phyloP scores from a whole-genome alignment of 2,888 invertebrate genomes.

The Sphecodes monilicornis region DNA sequence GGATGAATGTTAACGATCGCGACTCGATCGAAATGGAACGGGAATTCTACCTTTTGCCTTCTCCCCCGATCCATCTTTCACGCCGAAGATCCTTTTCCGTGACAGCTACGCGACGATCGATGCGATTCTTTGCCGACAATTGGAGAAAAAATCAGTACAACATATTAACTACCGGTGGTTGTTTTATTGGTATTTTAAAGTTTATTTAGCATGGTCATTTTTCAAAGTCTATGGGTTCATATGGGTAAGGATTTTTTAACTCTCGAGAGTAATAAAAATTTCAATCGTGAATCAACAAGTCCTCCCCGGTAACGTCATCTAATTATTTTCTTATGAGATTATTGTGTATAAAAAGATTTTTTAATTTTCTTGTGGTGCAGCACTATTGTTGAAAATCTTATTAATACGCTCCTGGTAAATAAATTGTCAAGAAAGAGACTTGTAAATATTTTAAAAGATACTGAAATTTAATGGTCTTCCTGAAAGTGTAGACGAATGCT shows the following conservation, averaged over 20 bases:
- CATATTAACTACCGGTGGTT: background rate
- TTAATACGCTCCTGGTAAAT: too few relatives aligned
- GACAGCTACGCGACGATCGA: background rate
- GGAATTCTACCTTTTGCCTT: background rate
- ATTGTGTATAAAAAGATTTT: too few relatives aligned
- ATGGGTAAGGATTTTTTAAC: too few relatives aligned
- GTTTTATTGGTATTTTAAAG: too few relatives aligned
- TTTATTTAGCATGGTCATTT: too few relatives aligned
- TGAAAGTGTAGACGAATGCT: background rate
- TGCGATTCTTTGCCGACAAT: background rate
- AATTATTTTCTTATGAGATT: background rate
- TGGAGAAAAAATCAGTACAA: background rate
- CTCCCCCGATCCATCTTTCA: background rate
- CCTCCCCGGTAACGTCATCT: background rate
- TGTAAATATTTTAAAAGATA: too few relatives aligned
- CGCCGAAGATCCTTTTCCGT: background rate
- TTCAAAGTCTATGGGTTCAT: too few relatives aligned
- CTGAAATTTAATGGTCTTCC: background rate
- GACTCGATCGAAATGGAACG: background rate
- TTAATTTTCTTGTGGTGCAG: too few relatives aligned
- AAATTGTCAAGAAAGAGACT: too few relatives aligned
- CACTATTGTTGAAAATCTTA: too few relatives aligned
- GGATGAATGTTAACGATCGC: conserved; percentile 46
- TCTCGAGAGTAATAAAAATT: too few relatives aligned
- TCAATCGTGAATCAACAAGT: too few relatives aligned